Conservation (phyloP, 1,140 invertebrate genomes). For the silkworm (Bombyx mori) region DNA sequence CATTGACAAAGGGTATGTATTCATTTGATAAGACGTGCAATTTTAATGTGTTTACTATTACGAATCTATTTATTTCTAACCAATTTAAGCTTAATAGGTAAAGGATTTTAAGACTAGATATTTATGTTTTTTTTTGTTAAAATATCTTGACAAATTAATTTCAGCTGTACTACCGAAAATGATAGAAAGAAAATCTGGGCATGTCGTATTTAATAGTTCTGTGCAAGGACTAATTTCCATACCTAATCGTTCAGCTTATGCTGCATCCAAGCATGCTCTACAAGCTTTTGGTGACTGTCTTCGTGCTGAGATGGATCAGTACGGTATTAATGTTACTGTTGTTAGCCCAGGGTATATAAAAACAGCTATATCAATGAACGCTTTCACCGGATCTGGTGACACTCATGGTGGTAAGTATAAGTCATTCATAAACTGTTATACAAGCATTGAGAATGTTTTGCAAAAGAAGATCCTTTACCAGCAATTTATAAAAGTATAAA, state of each 20-base stretch:
- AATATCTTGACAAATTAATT: background rate
- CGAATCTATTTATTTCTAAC: too few species aligned
- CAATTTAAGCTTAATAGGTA: too few species aligned
- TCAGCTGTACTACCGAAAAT: conserved; percentile 83
- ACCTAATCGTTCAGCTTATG: conserved; percentile 90
- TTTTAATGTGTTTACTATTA: too few species aligned
- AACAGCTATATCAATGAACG: conserved; percentile 91
- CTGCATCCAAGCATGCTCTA: conserved; percentile 95
- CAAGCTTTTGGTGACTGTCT: conserved; percentile 91
- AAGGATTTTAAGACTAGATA: too few species aligned
- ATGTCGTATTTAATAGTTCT: conserved; percentile 93
- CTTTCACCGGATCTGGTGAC: conserved; percentile 83
- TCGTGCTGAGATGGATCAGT: conserved; percentile 81
- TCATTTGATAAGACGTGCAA: background rate
- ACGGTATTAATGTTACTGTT: conserved; percentile 85
- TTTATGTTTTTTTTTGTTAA: too few species aligned
- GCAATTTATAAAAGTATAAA: too few species aligned
- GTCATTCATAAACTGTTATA: background rate
- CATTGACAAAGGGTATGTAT: conserved; percentile 87
- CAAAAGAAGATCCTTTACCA: too few species aligned
- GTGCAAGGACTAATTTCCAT: conserved; percentile 93
- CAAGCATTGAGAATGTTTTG: too few species aligned
- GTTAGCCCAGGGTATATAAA: conserved; percentile 92
- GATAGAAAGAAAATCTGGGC: conserved; percentile 83
- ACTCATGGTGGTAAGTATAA: conserved; percentile 80